phyloP scores from a whole-genome alignment of 2,113 vertebrate genomes.

The Gallinago paraguaiae region DNA sequence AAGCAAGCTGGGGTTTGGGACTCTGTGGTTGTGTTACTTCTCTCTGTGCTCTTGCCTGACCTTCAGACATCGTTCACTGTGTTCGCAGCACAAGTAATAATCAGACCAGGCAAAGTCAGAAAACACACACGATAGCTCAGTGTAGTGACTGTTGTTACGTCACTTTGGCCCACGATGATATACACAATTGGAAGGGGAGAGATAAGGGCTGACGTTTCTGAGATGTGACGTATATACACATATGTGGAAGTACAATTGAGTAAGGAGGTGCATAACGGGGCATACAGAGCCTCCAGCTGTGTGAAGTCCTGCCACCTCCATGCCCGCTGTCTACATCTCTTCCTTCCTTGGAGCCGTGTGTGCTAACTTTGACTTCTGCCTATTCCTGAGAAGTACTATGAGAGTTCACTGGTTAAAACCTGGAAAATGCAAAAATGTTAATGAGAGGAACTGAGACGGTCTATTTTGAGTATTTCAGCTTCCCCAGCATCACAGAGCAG shows the following conservation, averaged over 20 bases:
- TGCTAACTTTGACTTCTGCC: neutral
- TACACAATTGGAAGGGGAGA: neutral
- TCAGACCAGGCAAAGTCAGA: neutral
- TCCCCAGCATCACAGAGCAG: neutral
- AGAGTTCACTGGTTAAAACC: neutral
- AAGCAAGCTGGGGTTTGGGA: neutral
- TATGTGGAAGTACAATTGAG: neutral
- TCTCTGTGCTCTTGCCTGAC: neutral
- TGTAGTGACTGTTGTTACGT: rapidly evolving
- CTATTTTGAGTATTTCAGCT: neutral
- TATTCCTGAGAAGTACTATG: neutral
- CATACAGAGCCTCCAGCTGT: neutral
- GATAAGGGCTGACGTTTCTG: neutral
- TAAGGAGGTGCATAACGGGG: neutral
- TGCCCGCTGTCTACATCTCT: rapidly evolving
- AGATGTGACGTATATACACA: rapidly evolving
- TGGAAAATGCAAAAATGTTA: neutral
- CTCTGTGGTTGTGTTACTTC: neutral
- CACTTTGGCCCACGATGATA: neutral
- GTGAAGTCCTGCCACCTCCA: neutral
- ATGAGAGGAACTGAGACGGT: neutral
- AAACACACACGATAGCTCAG: neutral
- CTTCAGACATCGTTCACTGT: neutral
- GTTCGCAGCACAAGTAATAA: neutral
- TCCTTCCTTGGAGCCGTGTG: rapidly evolving